Evolutionary conservation across 1,140 invertebrate species (phyloP).

Genomic region (Trichonephila clavata): DNA sequence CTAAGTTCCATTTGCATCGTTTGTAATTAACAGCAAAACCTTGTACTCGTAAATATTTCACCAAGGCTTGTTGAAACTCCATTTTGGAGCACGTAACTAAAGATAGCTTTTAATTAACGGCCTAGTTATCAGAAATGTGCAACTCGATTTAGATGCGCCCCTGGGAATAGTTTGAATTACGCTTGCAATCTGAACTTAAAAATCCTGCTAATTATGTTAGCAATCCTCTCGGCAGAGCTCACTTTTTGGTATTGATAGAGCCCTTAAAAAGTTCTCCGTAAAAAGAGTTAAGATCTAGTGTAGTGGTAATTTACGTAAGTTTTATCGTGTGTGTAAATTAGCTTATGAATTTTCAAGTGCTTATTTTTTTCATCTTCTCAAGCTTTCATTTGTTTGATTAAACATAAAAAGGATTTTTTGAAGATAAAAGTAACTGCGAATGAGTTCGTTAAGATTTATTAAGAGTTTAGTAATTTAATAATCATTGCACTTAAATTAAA

Average conservation of each 20-base stretch:
- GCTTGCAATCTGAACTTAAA: not conserved
- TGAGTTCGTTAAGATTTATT: not conserved
- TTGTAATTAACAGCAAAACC: not conserved
- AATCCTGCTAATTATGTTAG: slow-evolving; percentile 3
- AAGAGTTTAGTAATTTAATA: too few species aligned
- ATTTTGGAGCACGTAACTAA: not conserved
- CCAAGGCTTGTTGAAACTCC: not conserved
- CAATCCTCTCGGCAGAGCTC: not conserved
- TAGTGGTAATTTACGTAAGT: not conserved
- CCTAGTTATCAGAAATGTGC: not conserved
- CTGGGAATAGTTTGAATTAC: not conserved
- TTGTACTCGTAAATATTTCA: not conserved
- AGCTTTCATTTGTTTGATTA: not conserved
- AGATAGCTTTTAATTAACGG: slow-evolving; percentile 8
- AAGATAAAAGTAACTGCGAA: not conserved
- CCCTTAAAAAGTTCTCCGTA: not conserved
- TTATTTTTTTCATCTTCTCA: not conserved
- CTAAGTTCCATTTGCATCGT: not conserved
- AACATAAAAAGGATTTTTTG: not conserved
- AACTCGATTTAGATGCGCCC: not conserved
- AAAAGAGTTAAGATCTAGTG: not conserved
- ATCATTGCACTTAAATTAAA: too few species aligned
- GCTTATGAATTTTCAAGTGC: not conserved
- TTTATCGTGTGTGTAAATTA: not conserved
- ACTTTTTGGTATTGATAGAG: not conserved